phyloP scores from a whole-genome alignment of 1,140 invertebrate genomes.

The Pseudomyrmex sp. region DNA sequence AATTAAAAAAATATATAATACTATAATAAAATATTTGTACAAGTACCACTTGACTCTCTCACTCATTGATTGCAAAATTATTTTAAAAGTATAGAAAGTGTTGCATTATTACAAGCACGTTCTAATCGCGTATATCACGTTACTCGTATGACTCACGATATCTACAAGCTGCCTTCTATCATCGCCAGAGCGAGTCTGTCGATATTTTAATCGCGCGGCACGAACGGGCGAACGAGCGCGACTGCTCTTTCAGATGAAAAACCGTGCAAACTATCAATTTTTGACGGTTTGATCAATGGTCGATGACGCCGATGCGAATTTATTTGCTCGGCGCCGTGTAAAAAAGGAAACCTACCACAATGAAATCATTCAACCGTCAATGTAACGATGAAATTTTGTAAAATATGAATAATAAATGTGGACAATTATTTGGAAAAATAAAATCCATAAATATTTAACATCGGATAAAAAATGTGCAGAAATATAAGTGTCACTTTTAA shows the following conservation, averaged over 20 bases:
- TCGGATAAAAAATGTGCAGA: not conserved
- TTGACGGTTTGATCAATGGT: conserved; percentile 29
- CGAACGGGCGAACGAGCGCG: not conserved
- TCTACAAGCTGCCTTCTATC: conserved; percentile 21
- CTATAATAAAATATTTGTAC: too few species aligned
- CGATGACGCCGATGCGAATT: conserved; percentile 28
- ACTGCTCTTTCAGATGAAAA: conserved; percentile 23
- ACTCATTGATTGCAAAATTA: too few species aligned
- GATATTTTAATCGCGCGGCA: conserved; percentile 51
- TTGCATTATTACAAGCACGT: not conserved
- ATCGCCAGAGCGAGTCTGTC: conserved; percentile 1
- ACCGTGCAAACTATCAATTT: conserved; percentile 41
- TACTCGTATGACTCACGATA: not conserved
- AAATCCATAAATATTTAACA: not conserved
- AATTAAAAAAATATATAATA: too few species aligned
- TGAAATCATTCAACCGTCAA: conserved; percentile 1
- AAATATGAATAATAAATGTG: not conserved
- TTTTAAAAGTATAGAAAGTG: too few species aligned
- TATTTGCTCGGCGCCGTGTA: conserved; percentile 18
- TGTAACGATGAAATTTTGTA: conserved; percentile 1
- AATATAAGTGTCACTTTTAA: too few species aligned
- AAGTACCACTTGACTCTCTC: too few species aligned
- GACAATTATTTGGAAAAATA: not conserved
- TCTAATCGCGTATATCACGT: not conserved
- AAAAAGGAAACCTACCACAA: not conserved